Conservation (phyloP, 2,113 vertebrate genomes). For the Clarias batrachus region DNA sequence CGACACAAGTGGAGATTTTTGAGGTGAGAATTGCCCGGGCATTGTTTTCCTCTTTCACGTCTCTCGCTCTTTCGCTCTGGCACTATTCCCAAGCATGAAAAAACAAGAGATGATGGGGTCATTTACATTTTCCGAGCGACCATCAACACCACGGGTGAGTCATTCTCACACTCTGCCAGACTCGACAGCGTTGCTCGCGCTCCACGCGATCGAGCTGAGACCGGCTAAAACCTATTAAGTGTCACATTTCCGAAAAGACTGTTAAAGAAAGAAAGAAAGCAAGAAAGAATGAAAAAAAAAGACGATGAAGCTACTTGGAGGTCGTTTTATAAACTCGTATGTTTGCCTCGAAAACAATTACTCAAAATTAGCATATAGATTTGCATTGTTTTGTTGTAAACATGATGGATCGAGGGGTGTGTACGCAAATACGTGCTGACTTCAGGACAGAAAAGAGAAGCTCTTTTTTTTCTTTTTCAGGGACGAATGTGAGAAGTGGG, state of each 20-base stretch:
- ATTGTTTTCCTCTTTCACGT: slow-evolving; percentile 12
- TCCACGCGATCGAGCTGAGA: neutral
- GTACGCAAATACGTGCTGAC: neutral
- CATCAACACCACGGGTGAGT: slow-evolving; percentile 35
- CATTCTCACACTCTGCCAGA: slow-evolving; percentile 30
- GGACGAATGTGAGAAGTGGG: neutral
- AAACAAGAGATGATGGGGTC: slow-evolving; percentile 32
- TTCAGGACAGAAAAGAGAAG: neutral
- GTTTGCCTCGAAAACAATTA: slow-evolving; percentile 18
- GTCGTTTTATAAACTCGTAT: neutral
- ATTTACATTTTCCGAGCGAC: slow-evolving; percentile 36
- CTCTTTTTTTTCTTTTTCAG: too few species aligned
- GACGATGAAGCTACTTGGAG: neutral
- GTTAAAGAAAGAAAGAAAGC: too few species aligned
- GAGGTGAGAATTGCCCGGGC: slow-evolving; percentile 29
- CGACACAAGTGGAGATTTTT: neutral
- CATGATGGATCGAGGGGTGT: neutral
- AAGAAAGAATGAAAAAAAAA: neutral
- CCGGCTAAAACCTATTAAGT: neutral
- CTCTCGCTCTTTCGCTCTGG: neutral
- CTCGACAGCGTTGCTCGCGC: neutral
- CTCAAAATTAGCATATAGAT: slow-evolving; percentile 9
- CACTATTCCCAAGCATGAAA: slow-evolving; percentile 19
- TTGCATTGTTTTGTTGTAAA: slow-evolving; percentile 19
- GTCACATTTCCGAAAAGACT: neutral